A percentile compares a stretch with the other conserved stretches of the same genome.
phyloP scores from a whole-genome alignment of 2,888 invertebrate genomes.

The Latrodectus elegans region DNA sequence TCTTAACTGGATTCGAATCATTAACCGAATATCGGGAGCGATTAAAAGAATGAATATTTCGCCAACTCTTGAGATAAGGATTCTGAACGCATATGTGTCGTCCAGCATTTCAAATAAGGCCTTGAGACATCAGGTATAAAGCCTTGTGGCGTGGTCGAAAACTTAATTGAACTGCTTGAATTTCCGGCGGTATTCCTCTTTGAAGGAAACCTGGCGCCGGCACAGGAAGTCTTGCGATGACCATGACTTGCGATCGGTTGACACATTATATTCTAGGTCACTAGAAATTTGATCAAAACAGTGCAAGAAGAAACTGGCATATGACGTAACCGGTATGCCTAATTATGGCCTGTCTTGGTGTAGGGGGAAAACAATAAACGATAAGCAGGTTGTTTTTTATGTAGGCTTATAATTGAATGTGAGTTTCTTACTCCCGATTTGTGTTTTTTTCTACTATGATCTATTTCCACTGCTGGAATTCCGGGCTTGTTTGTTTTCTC shows the following conservation, averaged over 20 bases:
- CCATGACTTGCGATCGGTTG: constrained; percentile 33
- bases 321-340: constrained; percentile 15
- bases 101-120: constrained; percentile 39
- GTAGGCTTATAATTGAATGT: too few species aligned
- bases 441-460: too few species aligned
- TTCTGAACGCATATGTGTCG: constrained; percentile 24
- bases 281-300: constrained; percentile 52
- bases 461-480: too few species aligned
- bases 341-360: constrained; percentile 4
- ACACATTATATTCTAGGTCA: constrained; percentile 53
- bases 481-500: too few species aligned
- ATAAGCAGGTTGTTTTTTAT: background rate
- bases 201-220: constrained; percentile 51
- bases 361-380: background rate
- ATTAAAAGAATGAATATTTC: constrained; percentile 24
- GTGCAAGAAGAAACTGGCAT: constrained; percentile 18
- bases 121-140: constrained; percentile 37
- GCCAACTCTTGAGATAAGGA: constrained; percentile 22
- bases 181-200: constrained; percentile 34
- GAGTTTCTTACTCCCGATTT: too few species aligned
- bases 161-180: constrained; percentile 41
- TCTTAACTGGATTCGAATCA: background rate
- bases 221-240: constrained; percentile 28
- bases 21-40: constrained; percentile 27
- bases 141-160: constrained; percentile 45